Conservation (phyloP, 2,888 invertebrate genomes). For the Podabrus alpinus region DNA sequence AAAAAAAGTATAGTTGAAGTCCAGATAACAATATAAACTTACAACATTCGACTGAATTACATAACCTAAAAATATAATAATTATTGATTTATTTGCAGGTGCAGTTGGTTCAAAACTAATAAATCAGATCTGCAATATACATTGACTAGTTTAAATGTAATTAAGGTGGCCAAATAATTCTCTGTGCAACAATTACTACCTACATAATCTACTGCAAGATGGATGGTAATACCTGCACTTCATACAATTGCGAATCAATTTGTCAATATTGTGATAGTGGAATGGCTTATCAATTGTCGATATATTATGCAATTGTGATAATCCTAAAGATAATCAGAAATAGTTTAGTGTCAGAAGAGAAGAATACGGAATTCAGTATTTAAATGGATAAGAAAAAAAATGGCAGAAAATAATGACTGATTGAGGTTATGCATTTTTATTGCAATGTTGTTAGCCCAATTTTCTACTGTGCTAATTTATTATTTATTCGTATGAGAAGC, state of each 20-base stretch:
- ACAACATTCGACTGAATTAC: background rate
- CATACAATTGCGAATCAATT: constrained; percentile 2
- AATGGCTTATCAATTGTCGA: background rate
- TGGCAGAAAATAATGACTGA: background rate
- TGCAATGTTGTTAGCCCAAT: background rate
- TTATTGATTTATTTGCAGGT: no score
- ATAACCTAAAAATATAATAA: background rate
- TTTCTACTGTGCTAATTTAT: no score
- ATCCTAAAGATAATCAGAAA: background rate
- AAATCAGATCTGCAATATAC: background rate
- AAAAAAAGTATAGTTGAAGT: background rate
- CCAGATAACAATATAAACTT: background rate
- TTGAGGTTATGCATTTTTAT: background rate
- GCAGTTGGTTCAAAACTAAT: background rate
- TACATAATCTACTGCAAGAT: background rate
- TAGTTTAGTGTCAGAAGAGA: background rate
- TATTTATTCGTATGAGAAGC: no score
- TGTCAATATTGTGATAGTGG: background rate
- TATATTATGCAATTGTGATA: background rate
- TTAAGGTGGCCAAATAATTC: background rate
- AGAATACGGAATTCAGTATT: background rate
- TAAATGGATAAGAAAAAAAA: no score
- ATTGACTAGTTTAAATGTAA: background rate
- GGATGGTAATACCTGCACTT: background rate
- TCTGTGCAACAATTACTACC: background rate